A percentile compares a stretch with the other conserved stretches of the same genome.
phyloP scores from a whole-genome alignment of 2,797 vertebrate species.

The Pantherophis alleghaniensis region DNA sequence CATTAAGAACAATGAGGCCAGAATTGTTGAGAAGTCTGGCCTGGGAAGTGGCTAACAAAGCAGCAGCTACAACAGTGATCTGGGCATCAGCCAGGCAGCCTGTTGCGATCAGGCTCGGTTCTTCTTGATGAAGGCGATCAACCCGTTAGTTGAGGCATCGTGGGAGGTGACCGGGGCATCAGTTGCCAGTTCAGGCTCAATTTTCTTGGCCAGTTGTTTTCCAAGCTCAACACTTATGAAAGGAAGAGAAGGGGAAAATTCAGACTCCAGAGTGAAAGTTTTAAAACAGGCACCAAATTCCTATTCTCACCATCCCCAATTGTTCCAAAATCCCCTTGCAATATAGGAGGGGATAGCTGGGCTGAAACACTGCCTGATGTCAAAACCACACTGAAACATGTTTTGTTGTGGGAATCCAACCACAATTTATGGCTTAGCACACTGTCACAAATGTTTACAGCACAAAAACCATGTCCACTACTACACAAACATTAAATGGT shows the following conservation, averaged over 20 bases:
- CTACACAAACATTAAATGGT: not conserved
- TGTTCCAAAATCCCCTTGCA: not conserved
- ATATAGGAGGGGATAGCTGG: not conserved
- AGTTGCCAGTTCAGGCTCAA: slow-evolving; percentile 90
- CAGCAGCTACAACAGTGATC: not conserved
- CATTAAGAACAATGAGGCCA: not conserved
- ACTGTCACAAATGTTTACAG: not conserved
- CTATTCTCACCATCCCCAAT: not conserved
- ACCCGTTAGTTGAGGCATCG: slow-evolving; percentile 85
- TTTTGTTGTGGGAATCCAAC: not conserved
- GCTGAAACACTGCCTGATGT: not conserved
- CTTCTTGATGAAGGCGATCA: not conserved
- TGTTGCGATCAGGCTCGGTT: not conserved
- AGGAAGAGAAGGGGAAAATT: not conserved
- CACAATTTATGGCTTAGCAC: not conserved
- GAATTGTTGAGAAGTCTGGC: not conserved
- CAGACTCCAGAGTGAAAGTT: not conserved
- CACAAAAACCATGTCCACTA: not conserved
- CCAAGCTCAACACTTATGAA: slow-evolving; percentile 89
- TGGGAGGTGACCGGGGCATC: slow-evolving; percentile 85
- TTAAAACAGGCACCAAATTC: not conserved
- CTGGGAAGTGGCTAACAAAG: not conserved
- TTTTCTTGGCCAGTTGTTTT: slow-evolving; percentile 95
- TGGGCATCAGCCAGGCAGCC: not conserved
- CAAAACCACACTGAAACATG: not conserved